Percentiles rank a stretch among this genome's conserved stretches.
These are phyloP conservation scores for Dryobates pubescens DNA, from an alignment of 2,797 vertebrate genomes.

Conservation along the genomic window DNA sequence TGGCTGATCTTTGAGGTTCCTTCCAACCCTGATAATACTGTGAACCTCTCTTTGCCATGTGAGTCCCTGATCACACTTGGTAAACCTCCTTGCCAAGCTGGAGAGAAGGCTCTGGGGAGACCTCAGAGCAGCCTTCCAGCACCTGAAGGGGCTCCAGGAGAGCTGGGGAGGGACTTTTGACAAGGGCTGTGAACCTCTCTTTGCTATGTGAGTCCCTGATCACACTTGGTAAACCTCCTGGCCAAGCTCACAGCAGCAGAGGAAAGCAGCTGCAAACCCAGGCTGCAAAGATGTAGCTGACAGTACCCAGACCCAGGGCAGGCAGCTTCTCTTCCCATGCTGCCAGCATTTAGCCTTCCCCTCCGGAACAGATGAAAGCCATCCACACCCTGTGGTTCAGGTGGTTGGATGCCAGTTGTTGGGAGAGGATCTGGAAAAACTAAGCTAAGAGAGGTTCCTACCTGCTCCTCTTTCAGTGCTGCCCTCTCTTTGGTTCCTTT, in stretches of 20 bases:
- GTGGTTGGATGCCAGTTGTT: background rate
- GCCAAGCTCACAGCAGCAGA: background rate
- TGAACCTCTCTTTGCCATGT: background rate
- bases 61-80: background rate
- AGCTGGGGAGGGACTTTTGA: too few species aligned
- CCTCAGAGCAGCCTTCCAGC: too few species aligned
- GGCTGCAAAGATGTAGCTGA: background rate
- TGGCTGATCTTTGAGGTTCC: too few species aligned
- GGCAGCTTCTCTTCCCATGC: background rate
- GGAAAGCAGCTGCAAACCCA: background rate
- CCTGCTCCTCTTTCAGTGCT: background rate
- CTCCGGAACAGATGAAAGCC: background rate
- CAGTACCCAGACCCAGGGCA: background rate
- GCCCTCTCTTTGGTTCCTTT: background rate
- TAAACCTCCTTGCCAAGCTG: background rate
- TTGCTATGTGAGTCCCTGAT: background rate
- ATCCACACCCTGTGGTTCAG: background rate
- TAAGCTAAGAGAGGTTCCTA: background rate
- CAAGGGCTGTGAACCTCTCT: background rate
- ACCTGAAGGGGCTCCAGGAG: too few species aligned
- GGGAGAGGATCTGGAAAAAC: background rate
- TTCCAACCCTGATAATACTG: too few species aligned
- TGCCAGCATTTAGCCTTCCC: background rate
- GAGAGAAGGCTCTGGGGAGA: too few species aligned
- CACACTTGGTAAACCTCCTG: background rate